Evolutionary conservation across 1,140 invertebrate species (phyloP), one percentile per base, ranked within the genome.

Genomic region (Sitobion miscanthi): DNA sequence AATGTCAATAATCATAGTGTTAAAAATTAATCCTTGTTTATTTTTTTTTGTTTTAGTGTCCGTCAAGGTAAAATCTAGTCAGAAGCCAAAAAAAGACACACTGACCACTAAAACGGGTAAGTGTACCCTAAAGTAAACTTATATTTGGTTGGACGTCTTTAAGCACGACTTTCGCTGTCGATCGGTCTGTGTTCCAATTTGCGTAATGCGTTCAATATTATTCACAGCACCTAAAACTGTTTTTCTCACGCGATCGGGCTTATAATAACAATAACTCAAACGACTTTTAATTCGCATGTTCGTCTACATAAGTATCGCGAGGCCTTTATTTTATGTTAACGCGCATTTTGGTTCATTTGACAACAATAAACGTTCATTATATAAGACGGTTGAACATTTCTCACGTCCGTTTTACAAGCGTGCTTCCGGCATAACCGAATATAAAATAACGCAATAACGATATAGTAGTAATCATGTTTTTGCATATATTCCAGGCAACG

Each of bases 401-500:
- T 38, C 38, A 42, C 82, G 21, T 83, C 42, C 1, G 23, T 45
- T 25, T 38, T 83, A 11, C 38, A 42, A 8, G 20, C 35, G 35
- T 38, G 77, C 77, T 85, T 85, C 21, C 42, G 23, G 1, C 1
- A 85, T n/a, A 30, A 6, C 30, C 23, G 2, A 52, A 49, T n/a
- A 17, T 7, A 11, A 38, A 49, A 20, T 35, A 8, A 35, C 35
- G 35, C 35, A 35, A 20, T 38, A 35, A 23, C 21, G 2, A 54
- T 52, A 21, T 52, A 54, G 21, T 54, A 21, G 20, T 54, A 52
- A 52, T 17, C 35, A 88, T 88, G 14, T n/a, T 49, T 17, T 49
- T 7, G 1, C 38, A 42, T 20, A 21, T 89, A 38, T 89, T 77
- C 45, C 94, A 96, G 96, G 94, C 42, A 93, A 94, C 57, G 96